Conservation (phyloP, 2,113 vertebrate genomes). For the Sinocyclocheilus maitianheensis region DNA sequence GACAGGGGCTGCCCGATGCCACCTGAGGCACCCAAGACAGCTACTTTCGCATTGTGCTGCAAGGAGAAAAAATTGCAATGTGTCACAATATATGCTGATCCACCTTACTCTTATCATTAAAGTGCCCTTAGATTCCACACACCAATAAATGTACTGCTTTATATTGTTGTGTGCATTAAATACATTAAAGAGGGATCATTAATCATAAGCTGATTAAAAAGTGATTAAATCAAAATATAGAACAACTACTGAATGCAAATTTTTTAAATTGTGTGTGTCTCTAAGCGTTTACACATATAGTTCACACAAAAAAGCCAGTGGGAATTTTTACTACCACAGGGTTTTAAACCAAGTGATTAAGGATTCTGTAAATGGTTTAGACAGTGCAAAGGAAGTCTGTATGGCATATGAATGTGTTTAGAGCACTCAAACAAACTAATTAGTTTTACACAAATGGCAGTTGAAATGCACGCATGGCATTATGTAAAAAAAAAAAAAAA, state of each 20-base stretch:
- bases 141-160: neutral
- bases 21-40: conserved; percentile 91
- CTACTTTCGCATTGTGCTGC: conserved; percentile 87
- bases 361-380: neutral
- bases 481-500: neutral
- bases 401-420: neutral
- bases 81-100: conserved; percentile 1
- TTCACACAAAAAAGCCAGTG: neutral
- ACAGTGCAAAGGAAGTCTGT: neutral
- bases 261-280: neutral
- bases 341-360: neutral
- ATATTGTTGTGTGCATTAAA: neutral
- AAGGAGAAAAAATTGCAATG: neutral
- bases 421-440: neutral
- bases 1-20: conserved; percentile 97
- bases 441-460: neutral
- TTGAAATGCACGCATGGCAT: neutral
- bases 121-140: neutral
- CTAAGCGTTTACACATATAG: neutral
- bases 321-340: neutral
- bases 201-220: neutral
- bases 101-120: neutral
- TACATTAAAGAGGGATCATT: neutral
- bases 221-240: neutral
- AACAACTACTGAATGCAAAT: neutral